Percentiles rank a stretch among this genome's conserved stretches.
Conservation (phyloP, 2,113 vertebrate species). For the human (Homo sapiens) region DNA sequence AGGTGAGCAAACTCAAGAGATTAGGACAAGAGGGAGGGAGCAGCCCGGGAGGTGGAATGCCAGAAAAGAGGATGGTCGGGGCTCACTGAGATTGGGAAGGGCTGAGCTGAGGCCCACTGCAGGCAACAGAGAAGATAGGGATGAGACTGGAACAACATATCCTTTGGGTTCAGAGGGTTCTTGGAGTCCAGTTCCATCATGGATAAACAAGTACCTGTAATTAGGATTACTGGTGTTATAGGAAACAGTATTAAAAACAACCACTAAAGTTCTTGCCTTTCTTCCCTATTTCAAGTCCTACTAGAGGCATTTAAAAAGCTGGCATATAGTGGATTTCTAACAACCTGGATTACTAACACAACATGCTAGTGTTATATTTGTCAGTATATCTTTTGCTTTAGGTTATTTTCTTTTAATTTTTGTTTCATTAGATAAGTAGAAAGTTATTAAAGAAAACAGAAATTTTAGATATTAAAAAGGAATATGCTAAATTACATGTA, state of each 20-base stretch:
- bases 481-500: neutral
- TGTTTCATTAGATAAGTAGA: neutral
- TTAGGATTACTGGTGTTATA: neutral
- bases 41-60: neutral
- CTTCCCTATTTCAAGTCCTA: neutral
- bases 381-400: neutral
- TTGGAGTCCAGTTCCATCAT: neutral
- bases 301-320: neutral
- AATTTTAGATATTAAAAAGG: neutral
- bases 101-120: fast-evolving
- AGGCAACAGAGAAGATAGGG: neutral
- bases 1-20: neutral
- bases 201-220: fast-evolving
- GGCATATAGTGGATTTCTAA: neutral
- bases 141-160: fast-evolving
- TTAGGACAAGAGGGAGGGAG: neutral
- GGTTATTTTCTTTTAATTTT: neutral
- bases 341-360: neutral
- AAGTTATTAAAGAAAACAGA: neutral
- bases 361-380: neutral
- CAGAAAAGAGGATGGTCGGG: neutral
- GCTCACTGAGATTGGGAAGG: neutral
- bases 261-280: neutral
- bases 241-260: too few species aligned
- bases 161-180: neutral